phyloP scores from a whole-genome alignment of 2,113 vertebrate genomes.

The Paracanthobrama guichenoti region DNA sequence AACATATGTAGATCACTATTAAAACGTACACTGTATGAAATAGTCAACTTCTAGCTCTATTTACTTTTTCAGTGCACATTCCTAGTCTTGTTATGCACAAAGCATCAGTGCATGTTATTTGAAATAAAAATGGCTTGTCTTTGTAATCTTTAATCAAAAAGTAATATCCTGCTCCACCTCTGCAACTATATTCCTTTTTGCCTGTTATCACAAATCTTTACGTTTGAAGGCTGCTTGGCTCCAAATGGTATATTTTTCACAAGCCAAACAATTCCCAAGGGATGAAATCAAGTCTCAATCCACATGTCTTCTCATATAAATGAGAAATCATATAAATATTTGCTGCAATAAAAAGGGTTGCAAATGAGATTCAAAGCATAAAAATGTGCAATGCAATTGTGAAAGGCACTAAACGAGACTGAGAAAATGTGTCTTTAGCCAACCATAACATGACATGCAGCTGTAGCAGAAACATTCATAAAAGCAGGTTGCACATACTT shows the following conservation, averaged over 20 bases:
- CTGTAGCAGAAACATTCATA: neutral
- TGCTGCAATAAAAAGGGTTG: neutral
- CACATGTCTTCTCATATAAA: neutral
- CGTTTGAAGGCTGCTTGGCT: neutral
- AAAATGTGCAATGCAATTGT: neutral
- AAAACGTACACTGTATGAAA: neutral
- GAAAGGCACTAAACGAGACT: too few relatives aligned
- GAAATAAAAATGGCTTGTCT: neutral
- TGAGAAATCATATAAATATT: neutral
- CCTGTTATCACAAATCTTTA: neutral
- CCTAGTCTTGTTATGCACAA: neutral
- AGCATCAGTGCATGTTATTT: neutral
- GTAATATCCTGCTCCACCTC: slow-evolving; percentile 4
- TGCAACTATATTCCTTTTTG: neutral
- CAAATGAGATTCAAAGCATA: neutral
- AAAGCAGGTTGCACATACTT: neutral
- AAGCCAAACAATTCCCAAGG: neutral
- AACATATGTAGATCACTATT: neutral
- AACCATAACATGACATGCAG: neutral
- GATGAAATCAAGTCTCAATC: neutral
- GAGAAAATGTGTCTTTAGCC: too few relatives aligned
- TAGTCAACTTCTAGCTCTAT: too few relatives aligned
- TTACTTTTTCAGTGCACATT: neutral
- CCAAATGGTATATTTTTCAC: neutral
- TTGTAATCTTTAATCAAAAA: slow-evolving; percentile 18